Base-by-base conservation (phyloP, 2,888 invertebrate species). In the Diarsia dahlii region DNA sequence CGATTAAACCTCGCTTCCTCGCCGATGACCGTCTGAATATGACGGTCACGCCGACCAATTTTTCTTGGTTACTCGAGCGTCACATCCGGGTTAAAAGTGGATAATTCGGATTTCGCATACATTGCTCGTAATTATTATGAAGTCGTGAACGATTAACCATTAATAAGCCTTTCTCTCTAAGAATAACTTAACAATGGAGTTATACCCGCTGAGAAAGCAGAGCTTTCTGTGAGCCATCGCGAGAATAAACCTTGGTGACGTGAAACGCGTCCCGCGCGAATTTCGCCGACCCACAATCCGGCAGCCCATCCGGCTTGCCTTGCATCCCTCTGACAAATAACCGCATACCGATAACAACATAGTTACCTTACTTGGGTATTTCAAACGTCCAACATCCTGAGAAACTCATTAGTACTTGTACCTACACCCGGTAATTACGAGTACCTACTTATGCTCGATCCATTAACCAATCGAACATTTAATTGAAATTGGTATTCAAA, bases 231-330 rank as follows among this genome's bases (percentile, higher is more conserved):
- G 85, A 90, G 86, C 77, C 78, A 88, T 83, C 80, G 86, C 88
- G 86, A 90, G 89, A 89, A 87, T 84, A 85, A 86, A 74, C 69
- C 89, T 90, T 87, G 87, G 84, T 86, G 84, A 89, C 88, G 89
- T 86, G 91, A 91, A 92, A 91, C 88, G 90, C 87, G 88, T 91
- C 90, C 90, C 91, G 90, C 88, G 89, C 82, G 71, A 92, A 92
- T 94, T 93, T 93, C 93, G 91, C 94, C 90, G 93, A 93, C 94
- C 92, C 90, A 94, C 92, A 90, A 91, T 89, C 82, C 79, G 85
- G 72, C 82, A 81, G 81, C 82, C 88, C 85, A 90, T 92, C 92
- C 91, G 92, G 90, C 90, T 89, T 81, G 71, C 89, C 71, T 71
- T 84, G 58, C 81, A 89, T 87, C 91, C 91, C 90, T 88, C 74